Evolutionary conservation across 2,888 invertebrate genomes (phyloP).

Genomic region (Tetanocera ferruginea): DNA sequence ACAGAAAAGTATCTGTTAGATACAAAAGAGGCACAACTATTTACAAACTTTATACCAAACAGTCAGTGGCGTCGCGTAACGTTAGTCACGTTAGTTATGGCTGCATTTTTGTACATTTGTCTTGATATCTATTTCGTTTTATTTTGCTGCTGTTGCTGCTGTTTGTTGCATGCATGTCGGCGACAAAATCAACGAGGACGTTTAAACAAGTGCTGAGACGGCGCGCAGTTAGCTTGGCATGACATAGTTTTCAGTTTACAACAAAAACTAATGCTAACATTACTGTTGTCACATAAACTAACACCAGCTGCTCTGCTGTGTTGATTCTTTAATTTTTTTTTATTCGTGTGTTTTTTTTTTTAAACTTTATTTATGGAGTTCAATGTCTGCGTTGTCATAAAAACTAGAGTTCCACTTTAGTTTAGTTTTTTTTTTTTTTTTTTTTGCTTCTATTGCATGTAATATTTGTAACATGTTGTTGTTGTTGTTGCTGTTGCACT

Average conservation of each 20-base stretch:
- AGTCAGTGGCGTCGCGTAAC: neutral
- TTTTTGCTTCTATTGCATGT: neutral
- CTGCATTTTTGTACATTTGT: neutral
- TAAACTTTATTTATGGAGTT: constrained; percentile 28
- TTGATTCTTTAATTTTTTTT: neutral
- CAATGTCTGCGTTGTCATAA: constrained; percentile 30
- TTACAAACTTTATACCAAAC: neutral
- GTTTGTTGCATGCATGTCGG: neutral
- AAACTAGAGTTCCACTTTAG: constrained; percentile 39
- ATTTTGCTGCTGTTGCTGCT: neutral
- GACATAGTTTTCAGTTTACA: constrained; percentile 29
- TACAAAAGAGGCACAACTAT: neutral
- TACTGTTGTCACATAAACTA: constrained; percentile 32
- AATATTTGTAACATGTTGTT: neutral
- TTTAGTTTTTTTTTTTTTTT: constrained; percentile 1
- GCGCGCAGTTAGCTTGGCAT: neutral
- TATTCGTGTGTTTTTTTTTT: neutral
- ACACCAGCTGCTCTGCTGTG: constrained; percentile 16
- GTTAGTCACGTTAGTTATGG: neutral
- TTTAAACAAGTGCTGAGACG: constrained; percentile 11
- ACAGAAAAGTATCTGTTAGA: neutral
- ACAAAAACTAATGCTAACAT: constrained; percentile 3
- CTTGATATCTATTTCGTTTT: neutral
- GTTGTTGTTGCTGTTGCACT: neutral
- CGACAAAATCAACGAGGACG: neutral